phyloP scores from a whole-genome alignment of 2,888 invertebrate species.

The Sepiola atlantica region DNA sequence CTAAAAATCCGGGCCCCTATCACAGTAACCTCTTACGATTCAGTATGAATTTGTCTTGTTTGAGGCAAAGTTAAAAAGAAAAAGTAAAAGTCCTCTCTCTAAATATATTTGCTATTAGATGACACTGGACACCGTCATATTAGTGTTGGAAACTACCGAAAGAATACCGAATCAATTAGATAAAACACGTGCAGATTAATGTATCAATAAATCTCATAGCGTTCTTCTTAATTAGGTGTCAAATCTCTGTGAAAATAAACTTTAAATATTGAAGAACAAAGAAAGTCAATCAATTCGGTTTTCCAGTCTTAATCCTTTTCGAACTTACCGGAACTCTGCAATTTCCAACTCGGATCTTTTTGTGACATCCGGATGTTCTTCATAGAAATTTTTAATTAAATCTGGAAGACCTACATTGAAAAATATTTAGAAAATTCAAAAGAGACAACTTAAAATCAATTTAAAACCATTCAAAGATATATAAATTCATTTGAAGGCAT shows the following conservation, averaged over 20 bases:
- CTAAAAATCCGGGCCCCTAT: too few species aligned
- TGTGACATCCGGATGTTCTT: slow-evolving; percentile 83
- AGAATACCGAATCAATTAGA: too few species aligned
- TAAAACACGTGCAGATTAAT: too few species aligned
- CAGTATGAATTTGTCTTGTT: too few species aligned
- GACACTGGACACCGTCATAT: too few species aligned
- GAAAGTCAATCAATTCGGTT: background rate
- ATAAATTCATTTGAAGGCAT: too few species aligned
- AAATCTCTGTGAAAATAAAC: background rate
- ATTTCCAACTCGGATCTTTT: slow-evolving; percentile 81
- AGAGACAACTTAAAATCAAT: background rate
- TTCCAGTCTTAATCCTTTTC: too few species aligned
- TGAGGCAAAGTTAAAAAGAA: too few species aligned
- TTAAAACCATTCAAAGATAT: background rate
- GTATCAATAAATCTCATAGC: background rate
- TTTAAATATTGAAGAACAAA: background rate
- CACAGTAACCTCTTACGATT: too few species aligned
- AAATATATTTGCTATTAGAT: too few species aligned
- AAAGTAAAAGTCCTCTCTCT: too few species aligned
- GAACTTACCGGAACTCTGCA: slow-evolving; percentile 77
- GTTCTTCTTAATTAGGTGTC: background rate
- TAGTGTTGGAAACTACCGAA: too few species aligned
- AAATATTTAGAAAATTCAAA: background rate
- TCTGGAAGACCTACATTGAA: slow-evolving; percentile 78
- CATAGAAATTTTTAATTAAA: slow-evolving; percentile 87